Percentiles rank a stretch among this genome's conserved stretches.
These are phyloP conservation scores for Cacatua alba DNA, from an alignment of 2,113 vertebrate species.

Conservation along the genomic window DNA sequence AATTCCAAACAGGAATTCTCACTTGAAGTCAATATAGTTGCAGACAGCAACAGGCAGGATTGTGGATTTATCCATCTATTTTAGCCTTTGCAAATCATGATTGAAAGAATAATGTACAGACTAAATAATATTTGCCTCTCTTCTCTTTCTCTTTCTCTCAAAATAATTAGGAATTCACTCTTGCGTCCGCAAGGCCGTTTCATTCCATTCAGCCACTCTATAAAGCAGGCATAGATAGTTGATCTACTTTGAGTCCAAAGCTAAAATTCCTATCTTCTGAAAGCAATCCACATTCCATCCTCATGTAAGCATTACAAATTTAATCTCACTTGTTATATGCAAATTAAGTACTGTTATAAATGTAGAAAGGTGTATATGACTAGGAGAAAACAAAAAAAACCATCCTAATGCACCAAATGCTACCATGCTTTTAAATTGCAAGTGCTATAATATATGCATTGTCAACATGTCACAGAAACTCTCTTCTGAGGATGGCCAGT, in stretches of 20 bases:
- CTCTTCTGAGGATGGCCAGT: not conserved
- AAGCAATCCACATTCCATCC: not conserved
- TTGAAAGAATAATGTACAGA: not conserved
- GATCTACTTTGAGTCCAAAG: not conserved
- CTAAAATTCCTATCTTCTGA: not conserved
- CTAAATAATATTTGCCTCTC: not conserved
- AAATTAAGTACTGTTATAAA: not conserved
- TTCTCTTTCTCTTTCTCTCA: not conserved
- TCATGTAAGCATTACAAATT: not conserved
- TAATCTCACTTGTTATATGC: not conserved
- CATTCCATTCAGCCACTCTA: not conserved
- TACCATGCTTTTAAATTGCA: not conserved
- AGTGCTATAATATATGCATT: accelerated
- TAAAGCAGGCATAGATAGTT: not conserved
- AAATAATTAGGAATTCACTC: not conserved
- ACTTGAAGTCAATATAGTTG: not conserved
- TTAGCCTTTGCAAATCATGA: not conserved
- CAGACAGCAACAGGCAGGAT: not conserved
- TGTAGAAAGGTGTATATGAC: not conserved
- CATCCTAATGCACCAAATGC: not conserved
- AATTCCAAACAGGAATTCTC: not conserved
- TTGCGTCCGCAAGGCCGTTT: not conserved
- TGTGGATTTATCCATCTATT: not conserved
- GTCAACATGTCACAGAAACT: not conserved
- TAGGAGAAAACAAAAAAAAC: not conserved